phyloP scores from a whole-genome alignment of 2,888 invertebrate genomes.

The Escarpia spicata region DNA sequence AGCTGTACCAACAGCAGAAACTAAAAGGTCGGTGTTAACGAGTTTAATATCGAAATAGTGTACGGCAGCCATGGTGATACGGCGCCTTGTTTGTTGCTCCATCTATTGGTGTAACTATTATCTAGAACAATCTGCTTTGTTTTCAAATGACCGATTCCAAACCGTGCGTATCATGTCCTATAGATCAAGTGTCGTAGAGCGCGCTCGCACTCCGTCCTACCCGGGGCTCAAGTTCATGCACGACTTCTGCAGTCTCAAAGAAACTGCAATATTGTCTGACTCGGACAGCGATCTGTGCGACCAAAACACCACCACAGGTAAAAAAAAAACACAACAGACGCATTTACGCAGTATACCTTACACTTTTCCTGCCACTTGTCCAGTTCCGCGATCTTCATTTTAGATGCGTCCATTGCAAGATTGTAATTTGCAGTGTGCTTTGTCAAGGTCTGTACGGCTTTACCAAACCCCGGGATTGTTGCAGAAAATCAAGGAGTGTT shows the following conservation, averaged over 20 bases:
- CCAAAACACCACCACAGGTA: not conserved
- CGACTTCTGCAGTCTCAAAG: conserved; percentile 37
- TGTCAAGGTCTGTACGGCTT: too few relatives aligned
- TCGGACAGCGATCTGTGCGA: conserved; percentile 24
- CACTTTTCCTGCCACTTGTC: not conserved
- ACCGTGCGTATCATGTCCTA: not conserved
- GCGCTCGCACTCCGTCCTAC: conserved; percentile 42
- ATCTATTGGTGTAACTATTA: too few relatives aligned
- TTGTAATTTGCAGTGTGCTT: too few relatives aligned
- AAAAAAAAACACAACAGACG: not conserved
- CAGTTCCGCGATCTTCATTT: too few relatives aligned
- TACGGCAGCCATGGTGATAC: too few relatives aligned
- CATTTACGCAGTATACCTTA: not conserved
- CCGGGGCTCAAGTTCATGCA: conserved; percentile 43
- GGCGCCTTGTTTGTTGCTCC: too few relatives aligned
- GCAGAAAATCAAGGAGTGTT: too few relatives aligned
- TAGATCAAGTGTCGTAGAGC: not conserved
- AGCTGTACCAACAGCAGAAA: too few relatives aligned
- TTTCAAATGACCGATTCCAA: not conserved
- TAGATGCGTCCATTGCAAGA: too few relatives aligned
- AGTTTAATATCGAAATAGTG: too few relatives aligned
- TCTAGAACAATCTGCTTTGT: not conserved
- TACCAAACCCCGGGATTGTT: too few relatives aligned
- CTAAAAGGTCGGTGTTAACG: too few relatives aligned
- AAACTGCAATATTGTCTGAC: conserved; percentile 44